These are phyloP conservation scores for Girardinus metallicus DNA, from an alignment of 2,797 vertebrate species.

Conservation along the genomic window DNA sequence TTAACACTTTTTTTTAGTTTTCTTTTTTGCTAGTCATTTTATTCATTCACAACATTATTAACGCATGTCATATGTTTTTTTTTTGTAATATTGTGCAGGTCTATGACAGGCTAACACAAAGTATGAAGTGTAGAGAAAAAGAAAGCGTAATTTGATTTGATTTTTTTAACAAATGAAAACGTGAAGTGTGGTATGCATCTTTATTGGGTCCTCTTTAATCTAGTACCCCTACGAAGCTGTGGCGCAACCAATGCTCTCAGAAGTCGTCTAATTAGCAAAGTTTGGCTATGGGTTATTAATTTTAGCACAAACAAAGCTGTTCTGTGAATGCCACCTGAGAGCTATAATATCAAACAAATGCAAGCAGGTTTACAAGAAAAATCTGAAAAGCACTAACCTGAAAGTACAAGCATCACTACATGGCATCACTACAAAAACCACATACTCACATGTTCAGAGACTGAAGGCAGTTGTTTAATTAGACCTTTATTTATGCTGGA, in stretches of 20 bases:
- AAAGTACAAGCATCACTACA: constrained; percentile 4
- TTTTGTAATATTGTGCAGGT: neutral
- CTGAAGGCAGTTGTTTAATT: constrained; percentile 1
- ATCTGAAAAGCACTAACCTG: constrained; percentile 5
- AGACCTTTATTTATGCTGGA: constrained; percentile 18
- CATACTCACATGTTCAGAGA: constrained; percentile 15
- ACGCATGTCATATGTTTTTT: neutral
- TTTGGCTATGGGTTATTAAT: neutral
- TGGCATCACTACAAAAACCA: constrained; percentile 11
- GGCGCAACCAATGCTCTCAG: neutral
- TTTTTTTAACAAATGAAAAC: neutral
- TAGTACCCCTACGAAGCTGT: neutral
- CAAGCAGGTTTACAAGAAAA: constrained; percentile 10
- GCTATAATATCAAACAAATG: neutral
- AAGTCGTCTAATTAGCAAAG: neutral
- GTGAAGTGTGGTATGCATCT: neutral
- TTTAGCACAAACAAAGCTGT: neutral
- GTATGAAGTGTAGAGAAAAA: neutral
- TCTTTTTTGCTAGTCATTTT: neutral
- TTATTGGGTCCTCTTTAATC: neutral
- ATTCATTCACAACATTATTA: neutral
- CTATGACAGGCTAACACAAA: neutral
- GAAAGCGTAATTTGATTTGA: neutral
- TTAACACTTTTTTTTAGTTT: neutral
- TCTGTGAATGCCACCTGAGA: neutral